Conservation (phyloP, 2,888 invertebrate genomes). For the Sclerodermus sp. region DNA sequence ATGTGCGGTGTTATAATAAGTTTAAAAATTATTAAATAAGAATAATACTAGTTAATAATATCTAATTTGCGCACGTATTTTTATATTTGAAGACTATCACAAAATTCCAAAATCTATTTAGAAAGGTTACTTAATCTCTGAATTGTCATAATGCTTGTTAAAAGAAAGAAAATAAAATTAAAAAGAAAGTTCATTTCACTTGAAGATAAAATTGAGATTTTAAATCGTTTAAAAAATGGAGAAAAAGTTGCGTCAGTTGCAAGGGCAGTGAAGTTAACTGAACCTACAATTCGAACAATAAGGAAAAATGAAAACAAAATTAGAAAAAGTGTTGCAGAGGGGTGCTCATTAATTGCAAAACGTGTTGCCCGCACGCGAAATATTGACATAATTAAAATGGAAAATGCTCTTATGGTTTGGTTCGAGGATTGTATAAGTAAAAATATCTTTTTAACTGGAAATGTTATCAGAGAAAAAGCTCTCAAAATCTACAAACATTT, state of each 20-base stretch:
- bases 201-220: constrained; percentile 21
- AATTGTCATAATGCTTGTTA: too few species aligned
- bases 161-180: constrained; percentile 14
- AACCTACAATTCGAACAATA: constrained; percentile 21
- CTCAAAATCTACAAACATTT: constrained; percentile 24
- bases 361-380: constrained; percentile 18
- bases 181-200: constrained; percentile 23
- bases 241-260: constrained; percentile 20
- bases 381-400: constrained; percentile 22
- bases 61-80: too few species aligned
- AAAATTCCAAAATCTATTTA: too few species aligned
- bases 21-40: too few species aligned
- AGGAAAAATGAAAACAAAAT: constrained; percentile 19
- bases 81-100: too few species aligned
- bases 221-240: constrained; percentile 18
- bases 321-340: constrained; percentile 17
- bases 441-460: constrained; percentile 21
- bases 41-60: too few species aligned
- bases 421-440: constrained; percentile 21
- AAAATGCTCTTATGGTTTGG: constrained; percentile 20
- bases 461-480: constrained; percentile 22
- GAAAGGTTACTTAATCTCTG: too few species aligned
- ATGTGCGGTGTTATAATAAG: too few species aligned
- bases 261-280: constrained; percentile 19
- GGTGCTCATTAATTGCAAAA: constrained; percentile 21